These are phyloP conservation scores for Chymomyza amoena DNA, from an alignment of 2,888 invertebrate genomes.

Conservation along the genomic window DNA sequence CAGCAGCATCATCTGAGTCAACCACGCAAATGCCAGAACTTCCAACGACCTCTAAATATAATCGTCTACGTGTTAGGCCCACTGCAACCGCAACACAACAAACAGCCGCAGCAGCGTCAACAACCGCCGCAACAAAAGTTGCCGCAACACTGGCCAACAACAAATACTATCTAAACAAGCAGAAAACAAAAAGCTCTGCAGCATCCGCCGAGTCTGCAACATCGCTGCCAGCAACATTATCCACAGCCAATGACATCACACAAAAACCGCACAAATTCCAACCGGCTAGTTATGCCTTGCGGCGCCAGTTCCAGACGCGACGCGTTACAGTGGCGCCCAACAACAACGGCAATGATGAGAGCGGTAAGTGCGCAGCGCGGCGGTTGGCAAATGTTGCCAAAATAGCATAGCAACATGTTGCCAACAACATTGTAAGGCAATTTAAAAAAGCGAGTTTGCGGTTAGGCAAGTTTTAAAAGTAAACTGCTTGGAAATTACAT, in stretches of 20 bases:
- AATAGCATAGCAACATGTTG: conserved; percentile 11
- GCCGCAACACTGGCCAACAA: conserved; percentile 4
- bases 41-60: conserved; percentile 66
- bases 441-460: not conserved
- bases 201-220: conserved; percentile 30
- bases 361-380: conserved; percentile 52
- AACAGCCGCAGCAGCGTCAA: conserved; percentile 30
- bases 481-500: not conserved
- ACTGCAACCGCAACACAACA: conserved; percentile 36
- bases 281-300: conserved; percentile 55
- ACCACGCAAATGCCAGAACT: conserved; percentile 53
- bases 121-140: conserved; percentile 6
- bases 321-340: conserved; percentile 61
- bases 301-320: conserved; percentile 71
- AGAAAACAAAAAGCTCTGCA: conserved; percentile 45
- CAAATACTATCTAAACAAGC: conserved; percentile 41
- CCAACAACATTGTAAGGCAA: not conserved
- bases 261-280: conserved; percentile 49
- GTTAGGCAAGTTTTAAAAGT: no score
- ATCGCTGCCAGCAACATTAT: conserved; percentile 28
- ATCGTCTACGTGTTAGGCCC: conserved; percentile 58
- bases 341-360: conserved; percentile 51
- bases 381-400: not conserved
- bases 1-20: conserved; percentile 26
- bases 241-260: conserved; percentile 54